phyloP scores from a whole-genome alignment of 1,140 invertebrate species.

The Thaumetopoea pityocampa region DNA sequence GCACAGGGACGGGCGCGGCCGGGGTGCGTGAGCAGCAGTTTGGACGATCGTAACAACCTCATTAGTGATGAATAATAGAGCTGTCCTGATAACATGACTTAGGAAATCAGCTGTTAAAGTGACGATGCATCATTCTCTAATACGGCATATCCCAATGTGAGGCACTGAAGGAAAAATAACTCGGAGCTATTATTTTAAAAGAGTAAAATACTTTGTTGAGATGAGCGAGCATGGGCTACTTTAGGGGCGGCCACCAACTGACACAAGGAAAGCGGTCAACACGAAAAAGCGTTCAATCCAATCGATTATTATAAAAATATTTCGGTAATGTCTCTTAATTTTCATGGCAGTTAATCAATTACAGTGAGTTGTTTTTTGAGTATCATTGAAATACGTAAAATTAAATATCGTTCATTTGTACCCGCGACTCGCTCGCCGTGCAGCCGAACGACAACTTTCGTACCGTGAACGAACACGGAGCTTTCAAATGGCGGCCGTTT shows the following conservation, averaged over 20 bases:
- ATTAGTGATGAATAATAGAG: slow-evolving; percentile 76
- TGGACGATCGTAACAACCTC: slow-evolving; percentile 52
- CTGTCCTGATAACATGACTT: slow-evolving; percentile 71
- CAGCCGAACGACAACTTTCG: slow-evolving; percentile 1
- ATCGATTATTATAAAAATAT: slow-evolving; percentile 69
- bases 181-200: slow-evolving; percentile 71
- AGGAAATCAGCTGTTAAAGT: slow-evolving; percentile 75
- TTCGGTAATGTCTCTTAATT: slow-evolving; percentile 51
- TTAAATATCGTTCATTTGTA: slow-evolving; percentile 34
- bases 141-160: slow-evolving; percentile 74
- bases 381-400: slow-evolving; percentile 52
- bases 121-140: slow-evolving; percentile 76
- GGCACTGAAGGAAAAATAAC: slow-evolving; percentile 73
- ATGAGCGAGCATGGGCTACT: slow-evolving; percentile 76
- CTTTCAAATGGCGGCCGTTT: too few relatives aligned
- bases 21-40: too few relatives aligned
- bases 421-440: slow-evolving; percentile 37
- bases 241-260: slow-evolving; percentile 73
- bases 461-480: not conserved
- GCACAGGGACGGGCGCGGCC: too few relatives aligned
- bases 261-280: slow-evolving; percentile 78
- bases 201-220: slow-evolving; percentile 68
- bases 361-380: slow-evolving; percentile 74
- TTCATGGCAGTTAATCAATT: slow-evolving; percentile 43
- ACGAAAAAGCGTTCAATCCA: slow-evolving; percentile 77